A percentile compares a stretch with the other conserved stretches of the same genome.
phyloP scores from a whole-genome alignment of 2,888 invertebrate species.

The Gordius sp. region DNA sequence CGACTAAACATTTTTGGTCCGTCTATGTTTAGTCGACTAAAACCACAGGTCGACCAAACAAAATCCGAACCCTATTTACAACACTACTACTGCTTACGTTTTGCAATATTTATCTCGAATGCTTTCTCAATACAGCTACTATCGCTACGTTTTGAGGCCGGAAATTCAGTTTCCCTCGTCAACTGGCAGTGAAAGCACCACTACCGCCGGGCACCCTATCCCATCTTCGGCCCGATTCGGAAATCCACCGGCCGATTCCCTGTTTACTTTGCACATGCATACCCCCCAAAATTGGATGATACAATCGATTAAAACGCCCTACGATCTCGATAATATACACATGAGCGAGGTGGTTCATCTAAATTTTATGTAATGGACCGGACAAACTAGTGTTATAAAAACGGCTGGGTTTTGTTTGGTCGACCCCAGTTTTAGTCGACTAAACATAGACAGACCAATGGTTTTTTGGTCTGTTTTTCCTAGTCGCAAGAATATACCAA shows the following conservation, averaged over 20 bases:
- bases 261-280: conserved; percentile 60
- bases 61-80: no score
- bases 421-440: no score
- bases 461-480: no score
- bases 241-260: conserved; percentile 61
- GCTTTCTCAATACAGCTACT: conserved; percentile 42
- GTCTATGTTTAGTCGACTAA: no score
- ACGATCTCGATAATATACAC: conserved; percentile 87
- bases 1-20: no score
- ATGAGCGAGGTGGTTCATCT: conserved; percentile 56
- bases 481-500: background rate
- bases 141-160: conserved; percentile 69
- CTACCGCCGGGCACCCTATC: conserved; percentile 37
- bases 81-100: conserved; percentile 18
- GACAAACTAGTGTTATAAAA: no score
- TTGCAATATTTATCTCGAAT: background rate
- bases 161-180: conserved; percentile 48
- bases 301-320: conserved; percentile 47
- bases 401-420: no score
- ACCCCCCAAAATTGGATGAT: conserved; percentile 88
- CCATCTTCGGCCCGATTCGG: conserved; percentile 60
- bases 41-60: no score
- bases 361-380: conserved; percentile 16
- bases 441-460: no score
- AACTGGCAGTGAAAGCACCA: background rate